Percentiles rank a stretch among this genome's conserved stretches.
Evolutionary conservation across 2,113 vertebrate species (phyloP).

Genomic region (Paedocypris sp.): DNA sequence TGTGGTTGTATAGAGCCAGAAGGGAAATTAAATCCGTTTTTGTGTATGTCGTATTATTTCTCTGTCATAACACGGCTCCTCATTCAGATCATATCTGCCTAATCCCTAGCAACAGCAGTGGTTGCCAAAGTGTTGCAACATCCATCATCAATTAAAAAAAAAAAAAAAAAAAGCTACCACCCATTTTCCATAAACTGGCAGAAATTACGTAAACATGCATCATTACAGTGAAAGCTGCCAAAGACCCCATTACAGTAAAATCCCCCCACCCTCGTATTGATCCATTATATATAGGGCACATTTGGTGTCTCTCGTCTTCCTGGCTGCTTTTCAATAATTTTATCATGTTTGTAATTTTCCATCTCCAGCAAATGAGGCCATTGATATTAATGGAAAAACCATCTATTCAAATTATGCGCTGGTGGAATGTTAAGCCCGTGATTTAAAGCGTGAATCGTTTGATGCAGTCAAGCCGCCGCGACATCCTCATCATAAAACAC

Average conservation of each 20-base stretch:
- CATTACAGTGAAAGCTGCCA: slow-evolving; percentile 33
- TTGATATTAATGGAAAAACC: slow-evolving; percentile 16
- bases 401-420: not conserved
- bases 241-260: not conserved
- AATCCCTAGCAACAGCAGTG: slow-evolving; percentile 40
- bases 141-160: slow-evolving; percentile 38
- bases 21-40: slow-evolving; percentile 21
- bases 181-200: slow-evolving; percentile 30
- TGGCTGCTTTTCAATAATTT: slow-evolving; percentile 7
- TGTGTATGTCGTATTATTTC: slow-evolving; percentile 30
- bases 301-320: not conserved
- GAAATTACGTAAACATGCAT: slow-evolving; percentile 38
- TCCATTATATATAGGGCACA: slow-evolving; percentile 2
- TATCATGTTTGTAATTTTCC: slow-evolving; percentile 1
- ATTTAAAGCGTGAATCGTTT: not conserved
- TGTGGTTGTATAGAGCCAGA: slow-evolving; percentile 15
- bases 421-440: not conserved
- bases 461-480: not conserved
- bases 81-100: slow-evolving; percentile 33
- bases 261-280: slow-evolving; percentile 13
- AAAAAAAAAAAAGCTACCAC: slow-evolving; percentile 30
- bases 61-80: slow-evolving; percentile 36
- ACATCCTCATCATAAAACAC: not conserved
- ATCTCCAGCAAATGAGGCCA: slow-evolving; percentile 1
- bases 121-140: slow-evolving; percentile 41